These are phyloP conservation scores for Pseudobourletiella spinata DNA, from an alignment of 1,140 invertebrate species.

Conservation along the genomic window DNA sequence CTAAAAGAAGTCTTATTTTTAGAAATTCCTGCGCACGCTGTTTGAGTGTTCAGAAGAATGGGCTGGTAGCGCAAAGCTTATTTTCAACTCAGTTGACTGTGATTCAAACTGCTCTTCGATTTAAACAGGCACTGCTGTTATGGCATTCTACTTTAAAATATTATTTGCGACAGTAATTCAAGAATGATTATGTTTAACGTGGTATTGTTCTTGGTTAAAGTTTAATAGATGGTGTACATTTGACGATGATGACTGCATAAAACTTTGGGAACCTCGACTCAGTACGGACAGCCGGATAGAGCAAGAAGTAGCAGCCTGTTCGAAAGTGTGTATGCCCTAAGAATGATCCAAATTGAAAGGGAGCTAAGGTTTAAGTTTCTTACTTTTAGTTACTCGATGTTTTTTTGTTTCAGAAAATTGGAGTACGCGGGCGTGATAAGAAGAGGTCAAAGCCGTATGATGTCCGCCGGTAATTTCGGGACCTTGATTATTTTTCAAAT, in stretches of 20 bases:
- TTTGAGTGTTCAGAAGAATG: conserved; percentile 45
- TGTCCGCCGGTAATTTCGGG: no score
- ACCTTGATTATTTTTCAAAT: no score
- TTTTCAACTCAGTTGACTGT: conserved; percentile 15
- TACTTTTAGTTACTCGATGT: no score
- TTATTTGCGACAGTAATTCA: background rate
- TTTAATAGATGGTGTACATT: conserved; percentile 26
- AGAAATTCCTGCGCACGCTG: conserved; percentile 49
- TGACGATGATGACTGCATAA: conserved; percentile 23
- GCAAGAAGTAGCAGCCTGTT: no score
- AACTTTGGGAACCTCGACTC: conserved; percentile 24
- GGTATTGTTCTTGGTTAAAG: background rate
- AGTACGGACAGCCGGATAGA: no score
- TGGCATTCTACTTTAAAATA: background rate
- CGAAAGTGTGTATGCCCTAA: no score
- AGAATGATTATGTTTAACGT: background rate
- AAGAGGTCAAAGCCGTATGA: no score
- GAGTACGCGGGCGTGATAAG: no score
- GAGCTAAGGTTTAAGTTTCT: no score
- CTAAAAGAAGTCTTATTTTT: background rate
- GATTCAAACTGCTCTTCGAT: conserved; percentile 23
- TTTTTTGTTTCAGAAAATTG: no score
- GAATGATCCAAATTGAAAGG: no score
- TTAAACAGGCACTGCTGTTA: conserved; percentile 8
- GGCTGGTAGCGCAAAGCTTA: conserved; percentile 42